Conservation (phyloP, 2,797 vertebrate species). For the Cacajao melanocephalus region DNA sequence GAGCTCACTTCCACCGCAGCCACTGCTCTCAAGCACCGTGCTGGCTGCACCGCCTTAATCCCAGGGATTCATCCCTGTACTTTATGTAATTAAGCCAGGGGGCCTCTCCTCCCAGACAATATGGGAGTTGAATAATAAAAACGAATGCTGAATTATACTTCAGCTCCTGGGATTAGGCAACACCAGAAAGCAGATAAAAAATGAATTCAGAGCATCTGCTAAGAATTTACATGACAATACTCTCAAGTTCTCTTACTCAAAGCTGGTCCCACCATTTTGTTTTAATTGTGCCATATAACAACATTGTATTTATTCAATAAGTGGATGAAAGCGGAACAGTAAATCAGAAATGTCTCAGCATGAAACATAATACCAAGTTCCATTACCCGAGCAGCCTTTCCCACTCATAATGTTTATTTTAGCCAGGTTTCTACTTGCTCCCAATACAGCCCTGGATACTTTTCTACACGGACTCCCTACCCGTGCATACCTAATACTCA, state of each 20-base stretch:
- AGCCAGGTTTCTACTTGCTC: background rate
- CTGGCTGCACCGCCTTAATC: background rate
- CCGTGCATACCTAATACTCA: rapidly evolving
- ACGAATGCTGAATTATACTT: slow-evolving; percentile 68
- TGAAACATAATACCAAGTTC: background rate
- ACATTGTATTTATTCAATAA: slow-evolving; percentile 53
- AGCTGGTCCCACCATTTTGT: slow-evolving; percentile 3
- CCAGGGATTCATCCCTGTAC: slow-evolving; percentile 48
- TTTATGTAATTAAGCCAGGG: slow-evolving; percentile 60
- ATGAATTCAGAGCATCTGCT: slow-evolving; percentile 72
- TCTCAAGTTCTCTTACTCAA: slow-evolving; percentile 56
- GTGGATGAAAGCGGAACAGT: slow-evolving; percentile 35
- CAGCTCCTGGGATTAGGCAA: slow-evolving; percentile 65
- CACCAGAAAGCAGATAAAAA: slow-evolving; percentile 64
- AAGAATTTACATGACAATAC: slow-evolving; percentile 72
- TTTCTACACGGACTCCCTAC: background rate
- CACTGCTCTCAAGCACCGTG: background rate
- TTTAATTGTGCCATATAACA: slow-evolving; percentile 33
- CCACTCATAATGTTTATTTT: background rate
- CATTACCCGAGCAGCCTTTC: background rate
- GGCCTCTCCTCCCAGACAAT: slow-evolving; percentile 58
- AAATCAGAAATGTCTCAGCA: background rate
- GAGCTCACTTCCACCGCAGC: rapidly evolving
- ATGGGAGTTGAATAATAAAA: slow-evolving; percentile 59
- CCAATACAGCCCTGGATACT: too few relatives aligned